Evolutionary conservation across 2,888 invertebrate genomes (phyloP).

Genomic region (Caenorhabditis sulstoni): DNA sequence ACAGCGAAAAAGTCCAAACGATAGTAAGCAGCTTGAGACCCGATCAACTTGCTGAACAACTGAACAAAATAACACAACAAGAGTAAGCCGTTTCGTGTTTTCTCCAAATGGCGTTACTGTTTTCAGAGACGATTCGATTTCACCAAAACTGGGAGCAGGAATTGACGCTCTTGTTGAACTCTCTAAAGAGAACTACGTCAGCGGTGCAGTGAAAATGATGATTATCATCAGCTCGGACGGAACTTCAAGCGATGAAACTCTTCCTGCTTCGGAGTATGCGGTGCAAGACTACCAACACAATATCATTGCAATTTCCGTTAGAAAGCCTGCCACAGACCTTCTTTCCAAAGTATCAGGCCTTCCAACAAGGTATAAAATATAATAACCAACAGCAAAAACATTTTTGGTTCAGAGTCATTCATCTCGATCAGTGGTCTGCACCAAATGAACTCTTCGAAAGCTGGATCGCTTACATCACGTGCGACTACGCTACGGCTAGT

Average conservation of each 20-base stretch:
- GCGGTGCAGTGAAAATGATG: constrained; percentile 70
- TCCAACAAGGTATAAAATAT: constrained; percentile 60
- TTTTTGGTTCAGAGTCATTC: constrained; percentile 71
- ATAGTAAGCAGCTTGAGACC: constrained; percentile 40
- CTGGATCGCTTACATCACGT: constrained; percentile 75
- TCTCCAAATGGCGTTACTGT: not conserved
- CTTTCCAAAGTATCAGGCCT: constrained; percentile 68
- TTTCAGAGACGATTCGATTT: constrained; percentile 70
- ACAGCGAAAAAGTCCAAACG: constrained; percentile 69
- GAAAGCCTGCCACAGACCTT: constrained; percentile 69
- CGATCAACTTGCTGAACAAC: constrained; percentile 49
- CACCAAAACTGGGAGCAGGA: constrained; percentile 72
- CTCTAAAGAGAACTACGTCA: constrained; percentile 70
- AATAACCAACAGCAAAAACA: not conserved
- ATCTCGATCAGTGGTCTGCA: constrained; percentile 75
- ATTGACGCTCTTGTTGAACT: constrained; percentile 72
- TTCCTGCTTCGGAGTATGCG: constrained; percentile 70
- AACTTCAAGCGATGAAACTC: constrained; percentile 71
- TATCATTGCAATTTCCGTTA: constrained; percentile 71
- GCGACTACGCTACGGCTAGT: constrained; percentile 69
- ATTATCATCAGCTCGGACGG: constrained; percentile 75
- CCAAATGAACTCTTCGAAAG: constrained; percentile 73
- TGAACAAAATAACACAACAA: constrained; percentile 42
- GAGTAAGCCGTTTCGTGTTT: not conserved
- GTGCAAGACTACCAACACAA: constrained; percentile 69